Evolutionary conservation across 2,797 vertebrate species (phyloP).

Genomic region (Sternotherus odoratus): DNA sequence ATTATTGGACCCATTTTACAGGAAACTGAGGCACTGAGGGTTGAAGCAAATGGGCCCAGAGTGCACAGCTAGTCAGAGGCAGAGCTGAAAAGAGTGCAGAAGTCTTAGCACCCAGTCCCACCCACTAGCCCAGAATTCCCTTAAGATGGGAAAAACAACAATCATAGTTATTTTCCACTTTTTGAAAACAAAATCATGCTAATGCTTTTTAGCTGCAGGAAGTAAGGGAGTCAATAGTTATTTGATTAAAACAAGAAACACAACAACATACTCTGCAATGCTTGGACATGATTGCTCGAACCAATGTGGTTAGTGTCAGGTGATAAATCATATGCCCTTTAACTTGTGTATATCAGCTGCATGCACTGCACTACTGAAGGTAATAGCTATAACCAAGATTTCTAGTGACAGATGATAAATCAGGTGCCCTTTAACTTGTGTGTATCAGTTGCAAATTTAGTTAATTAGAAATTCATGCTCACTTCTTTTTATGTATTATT

Average conservation of each 20-base stretch:
- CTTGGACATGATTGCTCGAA: conserved; percentile 29
- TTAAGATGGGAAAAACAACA: neutral
- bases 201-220: neutral
- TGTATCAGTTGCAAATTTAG: conserved; percentile 66
- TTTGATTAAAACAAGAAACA: neutral
- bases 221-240: neutral
- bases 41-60: neutral
- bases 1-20: neutral
- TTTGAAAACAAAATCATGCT: neutral
- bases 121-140: neutral
- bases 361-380: neutral
- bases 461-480: conserved; percentile 74
- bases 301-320: conserved; percentile 37
- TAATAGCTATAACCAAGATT: conserved; percentile 45
- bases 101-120: neutral
- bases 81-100: neutral
- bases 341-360: conserved; percentile 44
- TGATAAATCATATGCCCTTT: conserved; percentile 71
- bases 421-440: conserved; percentile 73
- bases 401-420: conserved; percentile 73
- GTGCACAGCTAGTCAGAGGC: neutral
- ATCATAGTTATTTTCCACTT: neutral
- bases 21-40: neutral
- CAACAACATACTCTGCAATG: neutral
- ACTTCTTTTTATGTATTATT: conserved; percentile 57